These are phyloP conservation scores for Callopanchax toddi DNA, from an alignment of 2,113 vertebrate species.

Conservation along the genomic window DNA sequence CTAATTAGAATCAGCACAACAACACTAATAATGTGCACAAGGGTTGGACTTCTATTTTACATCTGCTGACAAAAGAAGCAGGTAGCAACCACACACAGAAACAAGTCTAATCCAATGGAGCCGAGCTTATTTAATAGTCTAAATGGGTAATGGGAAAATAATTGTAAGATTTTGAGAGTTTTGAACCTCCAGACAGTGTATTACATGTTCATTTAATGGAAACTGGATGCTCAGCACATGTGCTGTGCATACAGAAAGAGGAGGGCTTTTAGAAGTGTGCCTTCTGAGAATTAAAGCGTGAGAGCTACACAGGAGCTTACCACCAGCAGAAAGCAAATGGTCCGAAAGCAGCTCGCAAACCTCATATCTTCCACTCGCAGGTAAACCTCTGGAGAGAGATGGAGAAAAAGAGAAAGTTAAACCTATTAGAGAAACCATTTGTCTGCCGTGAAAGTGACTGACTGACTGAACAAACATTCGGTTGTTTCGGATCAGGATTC, in stretches of 20 bases:
- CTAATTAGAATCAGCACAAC: background rate
- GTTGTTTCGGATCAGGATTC: conserved; percentile 47
- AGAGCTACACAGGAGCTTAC: conserved; percentile 61
- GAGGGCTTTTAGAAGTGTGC: background rate
- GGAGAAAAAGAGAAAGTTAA: conserved; percentile 28
- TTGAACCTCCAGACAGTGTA: conserved; percentile 31
- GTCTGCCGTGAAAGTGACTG: conserved; percentile 41
- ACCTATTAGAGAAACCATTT: conserved; percentile 35
- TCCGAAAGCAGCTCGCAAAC: conserved; percentile 55
- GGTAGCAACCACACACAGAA: background rate
- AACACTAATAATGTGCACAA: background rate
- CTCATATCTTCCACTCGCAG: conserved; percentile 72
- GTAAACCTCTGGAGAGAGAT: conserved; percentile 50
- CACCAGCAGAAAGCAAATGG: conserved; percentile 68
- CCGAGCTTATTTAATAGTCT: conserved; percentile 49
- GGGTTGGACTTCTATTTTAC: background rate
- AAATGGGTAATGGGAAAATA: conserved; percentile 50
- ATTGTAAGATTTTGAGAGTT: conserved; percentile 22
- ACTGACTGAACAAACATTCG: conserved; percentile 48
- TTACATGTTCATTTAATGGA: conserved; percentile 29
- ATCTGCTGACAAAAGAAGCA: background rate
- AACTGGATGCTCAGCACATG: background rate
- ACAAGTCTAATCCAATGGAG: conserved; percentile 28
- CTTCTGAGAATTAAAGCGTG: conserved; percentile 3
- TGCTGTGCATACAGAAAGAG: conserved; percentile 3